Evolutionary conservation across 2,888 invertebrate genomes (phyloP).

Genomic region (Idaea straminata): DNA sequence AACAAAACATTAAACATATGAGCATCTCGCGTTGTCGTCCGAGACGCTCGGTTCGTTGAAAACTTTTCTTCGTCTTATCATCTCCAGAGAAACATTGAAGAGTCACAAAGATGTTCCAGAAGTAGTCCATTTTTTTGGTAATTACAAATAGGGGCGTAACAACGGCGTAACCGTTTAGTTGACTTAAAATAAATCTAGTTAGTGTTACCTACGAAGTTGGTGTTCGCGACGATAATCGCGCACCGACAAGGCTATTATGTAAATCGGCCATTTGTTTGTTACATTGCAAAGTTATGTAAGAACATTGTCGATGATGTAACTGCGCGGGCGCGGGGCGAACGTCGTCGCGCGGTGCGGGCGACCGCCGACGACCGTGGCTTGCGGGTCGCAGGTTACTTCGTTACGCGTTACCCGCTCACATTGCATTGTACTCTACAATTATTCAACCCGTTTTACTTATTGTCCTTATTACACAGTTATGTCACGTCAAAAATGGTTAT

Average conservation of each 20-base stretch:
- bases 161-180: slow-evolving; percentile 22
- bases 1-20: no score
- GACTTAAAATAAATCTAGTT: slow-evolving; percentile 25
- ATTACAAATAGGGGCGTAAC: background rate
- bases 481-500: background rate
- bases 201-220: slow-evolving; percentile 41
- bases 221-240: slow-evolving; percentile 55
- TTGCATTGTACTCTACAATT: slow-evolving; percentile 25
- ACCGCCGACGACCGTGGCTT: slow-evolving; percentile 9
- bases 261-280: slow-evolving; percentile 71
- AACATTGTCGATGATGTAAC: slow-evolving; percentile 61
- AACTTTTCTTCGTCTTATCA: no score
- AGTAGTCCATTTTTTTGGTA: no score
- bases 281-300: slow-evolving; percentile 63
- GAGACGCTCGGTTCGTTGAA: no score
- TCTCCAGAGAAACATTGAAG: no score
- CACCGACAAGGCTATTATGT: slow-evolving; percentile 69
- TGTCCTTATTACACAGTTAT: background rate
- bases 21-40: no score
- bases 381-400: slow-evolving; percentile 66
- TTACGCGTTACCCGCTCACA: slow-evolving; percentile 37
- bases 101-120: no score
- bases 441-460: slow-evolving; percentile 1
- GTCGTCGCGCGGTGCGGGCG: background rate
- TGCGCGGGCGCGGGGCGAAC: slow-evolving; percentile 43